phyloP scores from a whole-genome alignment of 2,113 vertebrate species.

The Sardina pilchardus region DNA sequence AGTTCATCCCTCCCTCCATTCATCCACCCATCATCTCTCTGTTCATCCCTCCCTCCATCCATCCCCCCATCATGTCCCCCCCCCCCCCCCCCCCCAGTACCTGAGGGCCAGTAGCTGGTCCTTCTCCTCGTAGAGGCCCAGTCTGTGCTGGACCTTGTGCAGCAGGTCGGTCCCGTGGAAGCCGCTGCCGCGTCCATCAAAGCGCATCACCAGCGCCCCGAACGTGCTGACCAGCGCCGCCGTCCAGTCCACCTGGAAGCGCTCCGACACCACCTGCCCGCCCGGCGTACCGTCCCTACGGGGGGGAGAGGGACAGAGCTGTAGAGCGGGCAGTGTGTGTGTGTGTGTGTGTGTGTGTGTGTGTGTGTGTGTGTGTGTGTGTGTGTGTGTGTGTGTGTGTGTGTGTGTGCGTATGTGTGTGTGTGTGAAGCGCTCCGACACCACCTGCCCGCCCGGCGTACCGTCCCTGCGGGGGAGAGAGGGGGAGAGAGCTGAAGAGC shows the following conservation, averaged over 20 bases:
- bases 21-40: background rate
- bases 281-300: constrained; percentile 85
- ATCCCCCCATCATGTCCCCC: background rate
- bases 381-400: too few species aligned
- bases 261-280: constrained; percentile 86
- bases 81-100: constrained; percentile 59
- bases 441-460: too few species aligned
- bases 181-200: constrained; percentile 88
- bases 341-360: background rate
- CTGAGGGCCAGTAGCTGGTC: constrained; percentile 85
- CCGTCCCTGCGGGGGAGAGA: too few species aligned
- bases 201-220: constrained; percentile 78
- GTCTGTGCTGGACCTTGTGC: constrained; percentile 80
- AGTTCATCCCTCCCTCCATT: background rate
- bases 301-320: background rate
- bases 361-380: too few species aligned
- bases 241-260: constrained; percentile 85
- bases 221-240: constrained; percentile 91
- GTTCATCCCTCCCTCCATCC: background rate
- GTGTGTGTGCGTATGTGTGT: too few species aligned
- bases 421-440: too few species aligned
- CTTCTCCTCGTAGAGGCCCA: constrained; percentile 84
- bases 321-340: background rate
- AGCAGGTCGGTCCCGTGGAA: constrained; percentile 91
- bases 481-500: too few species aligned